Base-by-base conservation (phyloP, 2,888 invertebrate genomes). In the Coenonympha glycerion region DNA sequence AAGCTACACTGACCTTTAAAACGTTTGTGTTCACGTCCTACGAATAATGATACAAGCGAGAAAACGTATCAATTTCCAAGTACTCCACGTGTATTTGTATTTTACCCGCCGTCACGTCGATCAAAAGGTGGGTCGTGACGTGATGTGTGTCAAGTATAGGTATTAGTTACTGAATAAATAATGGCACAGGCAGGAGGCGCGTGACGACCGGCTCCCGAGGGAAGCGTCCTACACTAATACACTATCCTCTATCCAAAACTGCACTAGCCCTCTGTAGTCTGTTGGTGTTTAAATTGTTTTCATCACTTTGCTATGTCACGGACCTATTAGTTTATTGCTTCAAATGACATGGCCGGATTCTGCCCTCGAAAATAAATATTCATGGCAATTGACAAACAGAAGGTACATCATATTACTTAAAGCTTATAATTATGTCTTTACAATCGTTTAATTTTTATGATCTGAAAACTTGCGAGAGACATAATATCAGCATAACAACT, bases 161-260 rank as follows among this genome's bases (percentile, higher is more conserved):
- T 61, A 61, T 63, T 61, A 60, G 63, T 63, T 62, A 58, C 56
- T 68, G 66, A 68, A 68, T 68, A 65, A 68, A 63, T 66, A 63
- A 68, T 64, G 55, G 55, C 53, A 55, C 54, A 50, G 53, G 53
- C 60, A 56, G 56, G 53, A 49, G 51, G 55, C 55, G 56, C 57
- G 59, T 58, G 60, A 57, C 58, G 54, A 51, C 56, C 50, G 50
- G 47, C 47, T 61, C 60, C 59, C 61, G 2, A 22, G 39, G 21
- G 56, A 58, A 59, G 42, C 31, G 47, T 21, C 21, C 46, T 26
- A n/a, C n/a, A n/a, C 40, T 42, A 47, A 3, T 13, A 47, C 26
- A 46, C 34, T 55, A 8, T 19, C 48, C 28, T 47, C 44, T 54
- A 30, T 42, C 37, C 33, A 28, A 48, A 42, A 53, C 49, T 51